These are phyloP conservation scores for Ctenochaetus hawaiiensis DNA, from an alignment of 2,797 vertebrate species.

Conservation along the genomic window DNA sequence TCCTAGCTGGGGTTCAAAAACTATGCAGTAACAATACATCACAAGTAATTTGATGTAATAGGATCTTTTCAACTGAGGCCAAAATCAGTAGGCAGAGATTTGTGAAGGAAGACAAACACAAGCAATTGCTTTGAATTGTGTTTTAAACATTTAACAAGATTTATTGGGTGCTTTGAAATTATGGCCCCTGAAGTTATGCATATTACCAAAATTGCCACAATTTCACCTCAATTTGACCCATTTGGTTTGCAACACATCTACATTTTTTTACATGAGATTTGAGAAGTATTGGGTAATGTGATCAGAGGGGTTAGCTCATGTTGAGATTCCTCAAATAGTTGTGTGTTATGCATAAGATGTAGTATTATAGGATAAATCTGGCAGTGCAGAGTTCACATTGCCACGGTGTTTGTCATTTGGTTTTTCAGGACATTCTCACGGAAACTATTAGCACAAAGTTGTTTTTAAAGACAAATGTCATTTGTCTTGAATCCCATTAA, in stretches of 20 bases:
- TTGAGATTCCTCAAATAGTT: neutral
- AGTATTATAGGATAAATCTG: neutral
- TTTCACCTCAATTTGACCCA: neutral
- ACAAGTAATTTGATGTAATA: slow-evolving; percentile 55
- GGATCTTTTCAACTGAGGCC: slow-evolving; percentile 41
- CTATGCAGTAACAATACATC: slow-evolving; percentile 58
- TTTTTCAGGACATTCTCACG: slow-evolving; percentile 53
- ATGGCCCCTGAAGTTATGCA: slow-evolving; percentile 14
- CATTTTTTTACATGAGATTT: neutral
- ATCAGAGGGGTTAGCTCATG: neutral
- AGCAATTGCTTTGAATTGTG: slow-evolving; percentile 43
- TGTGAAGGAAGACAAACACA: slow-evolving; percentile 53
- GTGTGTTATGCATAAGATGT: neutral
- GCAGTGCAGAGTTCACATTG: neutral
- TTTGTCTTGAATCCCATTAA: slow-evolving; percentile 20
- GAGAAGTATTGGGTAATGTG: neutral
- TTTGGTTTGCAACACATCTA: neutral
- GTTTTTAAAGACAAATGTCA: slow-evolving; percentile 18
- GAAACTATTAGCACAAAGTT: slow-evolving; percentile 5
- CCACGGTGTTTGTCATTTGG: slow-evolving; percentile 13
- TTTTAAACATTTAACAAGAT: slow-evolving; percentile 50
- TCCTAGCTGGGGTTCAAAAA: slow-evolving; percentile 16
- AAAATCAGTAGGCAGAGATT: slow-evolving; percentile 53
- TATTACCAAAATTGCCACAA: neutral
- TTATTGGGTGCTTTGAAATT: slow-evolving; percentile 37